A percentile compares a stretch with the other conserved stretches of the same genome.
These are phyloP conservation scores for Heliothis peltigera DNA, from an alignment of 2,888 invertebrate species.

Conservation along the genomic window DNA sequence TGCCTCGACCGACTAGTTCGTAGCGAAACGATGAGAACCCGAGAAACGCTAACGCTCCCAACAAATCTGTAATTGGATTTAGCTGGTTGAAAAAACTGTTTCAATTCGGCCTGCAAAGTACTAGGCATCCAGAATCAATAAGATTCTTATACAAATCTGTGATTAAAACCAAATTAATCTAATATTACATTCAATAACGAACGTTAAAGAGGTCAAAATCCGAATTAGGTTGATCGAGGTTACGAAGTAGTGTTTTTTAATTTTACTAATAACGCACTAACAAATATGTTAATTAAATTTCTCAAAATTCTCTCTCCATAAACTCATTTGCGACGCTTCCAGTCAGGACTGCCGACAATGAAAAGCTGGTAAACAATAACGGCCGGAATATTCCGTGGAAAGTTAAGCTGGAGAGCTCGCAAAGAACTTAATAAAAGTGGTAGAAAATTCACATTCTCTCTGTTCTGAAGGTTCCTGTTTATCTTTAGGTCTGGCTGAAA, in stretches of 20 bases:
- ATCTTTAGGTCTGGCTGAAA: constrained; percentile 12
- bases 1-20: constrained; percentile 4
- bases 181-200: background rate
- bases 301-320: constrained; percentile 16
- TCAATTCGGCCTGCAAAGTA: constrained; percentile 1
- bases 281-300: constrained; percentile 35
- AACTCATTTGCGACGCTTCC: constrained; percentile 32
- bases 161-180: background rate
- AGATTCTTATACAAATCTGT: background rate
- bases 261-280: constrained; percentile 26
- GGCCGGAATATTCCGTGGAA: constrained; percentile 44
- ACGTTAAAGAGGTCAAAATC: constrained; percentile 2
- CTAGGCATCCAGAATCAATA: background rate
- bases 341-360: constrained; percentile 27
- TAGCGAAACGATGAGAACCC: constrained; percentile 5
- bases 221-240: constrained; percentile 2
- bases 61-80: constrained; percentile 45
- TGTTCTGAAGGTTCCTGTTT: constrained; percentile 26
- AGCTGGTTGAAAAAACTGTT: constrained; percentile 29
- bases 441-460: constrained; percentile 19
- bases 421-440: constrained; percentile 49
- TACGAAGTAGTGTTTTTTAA: constrained; percentile 15
- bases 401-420: constrained; percentile 31
- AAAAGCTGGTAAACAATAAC: constrained; percentile 44
- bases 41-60: constrained; percentile 21